Evolutionary conservation across 1,140 invertebrate genomes (phyloP).

Genomic region (Hylaeus anthracinus): DNA sequence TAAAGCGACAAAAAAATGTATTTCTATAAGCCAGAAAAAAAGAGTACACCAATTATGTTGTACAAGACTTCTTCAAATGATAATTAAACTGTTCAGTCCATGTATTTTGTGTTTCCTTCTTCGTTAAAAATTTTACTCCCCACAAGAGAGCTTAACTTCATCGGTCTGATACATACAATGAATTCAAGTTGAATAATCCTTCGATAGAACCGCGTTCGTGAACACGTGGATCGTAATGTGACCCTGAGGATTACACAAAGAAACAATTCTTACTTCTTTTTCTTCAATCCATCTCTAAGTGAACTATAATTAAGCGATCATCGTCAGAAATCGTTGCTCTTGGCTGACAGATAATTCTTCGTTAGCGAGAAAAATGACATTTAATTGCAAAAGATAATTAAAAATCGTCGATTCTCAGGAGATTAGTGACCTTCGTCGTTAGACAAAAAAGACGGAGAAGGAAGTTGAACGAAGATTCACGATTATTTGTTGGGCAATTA

Average conservation of each 20-base stretch:
- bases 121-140: no score
- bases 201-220: background rate
- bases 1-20: no score
- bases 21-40: no score
- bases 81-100: no score
- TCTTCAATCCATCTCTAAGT: background rate
- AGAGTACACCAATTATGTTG: no score
- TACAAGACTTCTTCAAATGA: no score
- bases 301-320: conserved; percentile 24
- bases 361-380: conserved; percentile 10
- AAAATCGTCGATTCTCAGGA: conserved; percentile 15
- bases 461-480: conserved; percentile 13
- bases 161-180: no score
- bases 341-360: background rate
- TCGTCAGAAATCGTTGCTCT: background rate
- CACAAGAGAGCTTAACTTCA: no score
- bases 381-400: background rate
- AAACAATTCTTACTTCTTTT: background rate
- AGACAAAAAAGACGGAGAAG: conserved; percentile 2
- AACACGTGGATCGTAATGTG: background rate
- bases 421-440: conserved; percentile 20
- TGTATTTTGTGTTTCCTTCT: no score
- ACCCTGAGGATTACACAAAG: background rate
- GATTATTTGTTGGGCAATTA: conserved; percentile 13
- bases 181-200: background rate